Base-by-base conservation (phyloP, 2,888 invertebrate genomes). In the Urechis unicinctus region DNA sequence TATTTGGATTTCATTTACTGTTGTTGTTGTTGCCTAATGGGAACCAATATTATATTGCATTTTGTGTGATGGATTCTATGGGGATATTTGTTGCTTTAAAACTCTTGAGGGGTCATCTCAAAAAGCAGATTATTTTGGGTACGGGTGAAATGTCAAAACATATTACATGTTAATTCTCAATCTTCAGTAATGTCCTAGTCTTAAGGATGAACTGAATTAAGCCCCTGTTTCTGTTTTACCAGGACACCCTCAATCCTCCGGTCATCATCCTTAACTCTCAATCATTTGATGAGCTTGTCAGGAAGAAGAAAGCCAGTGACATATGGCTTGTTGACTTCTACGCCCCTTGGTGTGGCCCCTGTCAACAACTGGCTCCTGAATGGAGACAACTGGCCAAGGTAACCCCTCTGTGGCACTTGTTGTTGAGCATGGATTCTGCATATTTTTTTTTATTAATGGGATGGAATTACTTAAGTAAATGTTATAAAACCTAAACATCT, bases 331-430 rank as follows among this genome's bases (percentile, higher is more conserved):
- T 88, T 2, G 86, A 87, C 77, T 88, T 84, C 75, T 87, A 81
- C 72, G 86, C 86, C 13, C 85, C 86, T 0, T 87, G 87, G 87
- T 88, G 88, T 78, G 85, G 84, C 1, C 87, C 87, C 0, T 88
- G 88, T 71, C 85, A 85, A 67, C 83, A 84, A 69, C 77, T 88
- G 60, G 82, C 83, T 9, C 84, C 86, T 0, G 83, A 87, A 66
- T 87, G 85, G 83, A 80, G 85, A 44, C 80, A 81, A 68, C 78
- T 88, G 31, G 86, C 87, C 1, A 78, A 77, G 70, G 75, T 77
- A 56, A 36, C 55, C 3, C 5, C 3, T 17, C 17, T 6, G 24
- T 41, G 51, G 24, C 13, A n/a, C n/a, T n/a, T n/a, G n/a, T n/a
- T n/a, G n/a, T n/a, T n/a, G n/a, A n/a, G n/a, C 6, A 29, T 29